Conservation (phyloP, 2,113 vertebrate species). For the Corythaeola cristata region DNA sequence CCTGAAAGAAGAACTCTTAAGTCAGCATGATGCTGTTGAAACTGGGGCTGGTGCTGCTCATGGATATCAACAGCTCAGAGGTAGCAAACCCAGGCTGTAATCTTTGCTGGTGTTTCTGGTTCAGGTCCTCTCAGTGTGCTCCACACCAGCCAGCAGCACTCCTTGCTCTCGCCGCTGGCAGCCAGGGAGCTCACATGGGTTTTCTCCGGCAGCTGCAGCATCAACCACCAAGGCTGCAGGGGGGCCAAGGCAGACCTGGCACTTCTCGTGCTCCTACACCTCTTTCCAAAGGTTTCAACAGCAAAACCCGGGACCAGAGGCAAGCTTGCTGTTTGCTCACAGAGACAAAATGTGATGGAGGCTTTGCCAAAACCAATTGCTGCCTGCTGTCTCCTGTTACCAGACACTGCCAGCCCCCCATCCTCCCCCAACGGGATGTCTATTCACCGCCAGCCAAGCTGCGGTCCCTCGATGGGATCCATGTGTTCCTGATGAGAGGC, state of each 20-base stretch:
- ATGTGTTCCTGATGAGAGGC: background rate
- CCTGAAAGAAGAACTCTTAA: background rate
- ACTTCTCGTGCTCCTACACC: background rate
- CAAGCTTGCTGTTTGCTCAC: background rate
- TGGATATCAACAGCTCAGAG: background rate
- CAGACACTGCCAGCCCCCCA: background rate
- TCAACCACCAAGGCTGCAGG: background rate
- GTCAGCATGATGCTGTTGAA: background rate
- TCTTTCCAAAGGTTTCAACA: background rate
- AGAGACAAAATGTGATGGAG: background rate
- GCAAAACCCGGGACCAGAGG: background rate
- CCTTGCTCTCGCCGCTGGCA: accelerated
- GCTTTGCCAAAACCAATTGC: background rate
- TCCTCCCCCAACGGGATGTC: background rate
- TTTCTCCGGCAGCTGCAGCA: background rate
- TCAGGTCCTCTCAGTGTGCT: background rate
- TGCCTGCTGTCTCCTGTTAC: background rate
- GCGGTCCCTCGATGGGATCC: background rate
- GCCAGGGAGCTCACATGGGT: background rate
- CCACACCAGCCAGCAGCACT: background rate
- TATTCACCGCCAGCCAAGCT: background rate
- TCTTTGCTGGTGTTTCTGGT: background rate
- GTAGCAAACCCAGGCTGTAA: background rate
- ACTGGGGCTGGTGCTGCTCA: background rate
- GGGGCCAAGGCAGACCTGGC: background rate